phyloP scores from a whole-genome alignment of 2,113 vertebrate species.

The Hipposideros armiger region DNA sequence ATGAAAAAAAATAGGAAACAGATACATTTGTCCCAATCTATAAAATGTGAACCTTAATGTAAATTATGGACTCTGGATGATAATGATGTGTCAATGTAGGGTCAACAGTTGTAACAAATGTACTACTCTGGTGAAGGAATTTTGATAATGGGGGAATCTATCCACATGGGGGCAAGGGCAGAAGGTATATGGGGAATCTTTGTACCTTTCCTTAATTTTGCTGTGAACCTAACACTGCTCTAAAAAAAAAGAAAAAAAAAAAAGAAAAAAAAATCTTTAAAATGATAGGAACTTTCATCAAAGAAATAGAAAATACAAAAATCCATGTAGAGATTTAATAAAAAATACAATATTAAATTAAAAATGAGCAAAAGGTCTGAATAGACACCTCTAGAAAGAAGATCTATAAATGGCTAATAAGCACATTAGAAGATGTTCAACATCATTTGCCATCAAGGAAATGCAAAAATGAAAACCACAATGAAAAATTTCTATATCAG shows the following conservation, averaged over 20 bases:
- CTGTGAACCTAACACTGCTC: not conserved
- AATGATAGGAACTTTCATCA: not conserved
- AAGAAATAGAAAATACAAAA: not conserved
- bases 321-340: not conserved
- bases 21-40: not conserved
- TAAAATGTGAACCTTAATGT: not conserved
- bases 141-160: not conserved
- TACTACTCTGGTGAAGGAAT: not conserved
- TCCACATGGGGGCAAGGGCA: not conserved
- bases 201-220: not conserved
- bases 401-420: not conserved
- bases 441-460: not conserved
- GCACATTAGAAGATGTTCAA: not conserved
- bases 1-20: not conserved
- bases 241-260: too few relatives aligned
- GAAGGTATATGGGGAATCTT: not conserved
- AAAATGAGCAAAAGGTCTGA: not conserved
- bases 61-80: not conserved
- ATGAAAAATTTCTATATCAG: not conserved
- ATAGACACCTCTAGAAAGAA: not conserved
- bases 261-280: not conserved
- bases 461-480: not conserved
- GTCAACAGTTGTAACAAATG: not conserved
- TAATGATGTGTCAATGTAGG: not conserved
- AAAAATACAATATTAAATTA: not conserved